These are phyloP conservation scores for Eupithecia subfuscata DNA, from an alignment of 2,888 invertebrate species.

Conservation along the genomic window DNA sequence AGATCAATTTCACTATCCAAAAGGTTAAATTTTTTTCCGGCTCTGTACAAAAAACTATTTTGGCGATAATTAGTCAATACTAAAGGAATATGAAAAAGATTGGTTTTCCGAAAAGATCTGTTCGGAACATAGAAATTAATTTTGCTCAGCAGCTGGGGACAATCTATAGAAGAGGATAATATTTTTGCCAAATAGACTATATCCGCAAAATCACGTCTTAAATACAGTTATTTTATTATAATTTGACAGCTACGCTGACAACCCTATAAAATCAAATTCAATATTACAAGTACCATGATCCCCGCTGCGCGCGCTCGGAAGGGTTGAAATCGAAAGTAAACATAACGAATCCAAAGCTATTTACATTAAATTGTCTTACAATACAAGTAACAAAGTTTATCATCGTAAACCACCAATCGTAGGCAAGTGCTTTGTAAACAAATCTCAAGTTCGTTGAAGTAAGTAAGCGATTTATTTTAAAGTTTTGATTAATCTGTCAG, in stretches of 20 bases:
- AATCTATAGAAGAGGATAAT: too few species aligned
- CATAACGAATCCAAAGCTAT: slow-evolving; percentile 28
- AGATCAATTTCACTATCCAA: too few species aligned
- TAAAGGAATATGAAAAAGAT: too few species aligned
- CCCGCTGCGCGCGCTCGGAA: slow-evolving; percentile 56
- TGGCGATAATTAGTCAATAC: too few species aligned
- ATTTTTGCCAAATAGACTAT: too few species aligned
- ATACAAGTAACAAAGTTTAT: background rate
- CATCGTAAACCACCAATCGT: background rate
- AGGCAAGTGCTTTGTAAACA: background rate
- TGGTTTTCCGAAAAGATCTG: too few species aligned
- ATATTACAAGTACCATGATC: slow-evolving; percentile 53
- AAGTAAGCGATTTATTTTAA: background rate
- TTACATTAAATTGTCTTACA: slow-evolving; percentile 22
- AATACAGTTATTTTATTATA: too few species aligned
- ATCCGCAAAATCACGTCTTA: too few species aligned
- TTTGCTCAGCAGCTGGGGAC: too few species aligned
- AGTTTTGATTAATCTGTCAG: background rate
- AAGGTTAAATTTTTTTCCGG: too few species aligned
- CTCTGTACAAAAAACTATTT: too few species aligned
- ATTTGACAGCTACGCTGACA: slow-evolving; percentile 37
- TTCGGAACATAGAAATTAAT: too few species aligned
- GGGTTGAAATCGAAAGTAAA: slow-evolving; percentile 53
- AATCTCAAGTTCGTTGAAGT: background rate
- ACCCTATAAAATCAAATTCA: slow-evolving; percentile 45